phyloP scores from a whole-genome alignment of 2,888 invertebrate genomes.

The Drosophila subquinaria region DNA sequence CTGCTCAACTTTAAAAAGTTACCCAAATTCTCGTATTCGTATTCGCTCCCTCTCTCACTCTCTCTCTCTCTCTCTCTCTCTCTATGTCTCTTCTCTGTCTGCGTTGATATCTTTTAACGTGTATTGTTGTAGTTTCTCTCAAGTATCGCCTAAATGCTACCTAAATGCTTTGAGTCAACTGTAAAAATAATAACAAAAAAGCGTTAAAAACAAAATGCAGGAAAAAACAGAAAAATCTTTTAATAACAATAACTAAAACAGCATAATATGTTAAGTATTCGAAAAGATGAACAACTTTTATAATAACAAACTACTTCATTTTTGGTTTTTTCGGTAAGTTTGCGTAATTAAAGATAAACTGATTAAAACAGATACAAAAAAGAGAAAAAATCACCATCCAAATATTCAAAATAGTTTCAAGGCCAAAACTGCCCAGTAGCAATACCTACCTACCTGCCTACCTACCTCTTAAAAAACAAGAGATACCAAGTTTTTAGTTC shows the following conservation, averaged over 20 bases:
- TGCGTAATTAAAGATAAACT: slow-evolving; percentile 52
- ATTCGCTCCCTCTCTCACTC: slow-evolving; percentile 56
- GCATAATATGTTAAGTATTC: slow-evolving; percentile 6
- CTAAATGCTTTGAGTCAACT: slow-evolving; percentile 24
- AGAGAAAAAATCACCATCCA: slow-evolving; percentile 11
- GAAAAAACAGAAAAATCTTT: slow-evolving; percentile 3
- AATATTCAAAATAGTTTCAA: slow-evolving; percentile 39
- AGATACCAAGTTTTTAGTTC: background rate
- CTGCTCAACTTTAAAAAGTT: background rate
- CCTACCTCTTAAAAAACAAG: background rate
- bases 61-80: slow-evolving; percentile 33
- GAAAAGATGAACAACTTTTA: slow-evolving; percentile 35
- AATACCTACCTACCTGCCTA: slow-evolving; percentile 10
- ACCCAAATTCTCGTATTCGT: slow-evolving; percentile 17
- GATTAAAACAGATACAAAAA: slow-evolving; percentile 11
- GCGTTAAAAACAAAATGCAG: background rate
- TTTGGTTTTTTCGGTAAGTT: slow-evolving; percentile 74
- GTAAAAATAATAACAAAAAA: slow-evolving; percentile 12
- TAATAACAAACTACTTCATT: slow-evolving; percentile 55
- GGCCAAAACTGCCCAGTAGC: slow-evolving; percentile 34
- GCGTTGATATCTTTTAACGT: slow-evolving; percentile 56
- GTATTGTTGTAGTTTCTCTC: slow-evolving; percentile 51
- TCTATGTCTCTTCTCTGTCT: slow-evolving; percentile 31
- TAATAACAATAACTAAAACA: slow-evolving; percentile 14
- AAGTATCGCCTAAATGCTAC: slow-evolving; percentile 23